Evolutionary conservation across 2,113 vertebrate genomes (phyloP).

Genomic region (Motacilla alba): DNA sequence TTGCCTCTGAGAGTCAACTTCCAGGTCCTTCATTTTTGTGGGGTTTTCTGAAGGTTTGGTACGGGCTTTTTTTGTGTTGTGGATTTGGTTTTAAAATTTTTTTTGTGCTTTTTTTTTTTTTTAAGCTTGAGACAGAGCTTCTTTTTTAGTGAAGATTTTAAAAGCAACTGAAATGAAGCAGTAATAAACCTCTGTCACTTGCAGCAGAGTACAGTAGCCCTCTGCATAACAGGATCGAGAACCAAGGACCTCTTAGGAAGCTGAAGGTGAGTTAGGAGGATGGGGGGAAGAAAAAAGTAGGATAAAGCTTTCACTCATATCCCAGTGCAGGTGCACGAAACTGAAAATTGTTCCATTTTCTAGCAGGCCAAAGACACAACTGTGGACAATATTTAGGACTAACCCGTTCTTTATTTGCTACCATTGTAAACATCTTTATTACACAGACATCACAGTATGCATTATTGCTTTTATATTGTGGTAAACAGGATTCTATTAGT

Average conservation of each 20-base stretch:
- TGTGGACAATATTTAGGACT: background rate
- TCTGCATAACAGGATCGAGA: background rate
- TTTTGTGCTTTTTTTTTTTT: background rate
- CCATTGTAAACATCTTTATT: conserved; percentile 40
- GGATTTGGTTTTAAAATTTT: background rate
- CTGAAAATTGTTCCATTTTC: background rate
- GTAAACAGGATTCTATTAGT: background rate
- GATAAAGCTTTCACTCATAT: background rate
- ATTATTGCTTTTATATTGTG: conserved; percentile 62
- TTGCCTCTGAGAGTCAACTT: background rate
- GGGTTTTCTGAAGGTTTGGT: accelerated
- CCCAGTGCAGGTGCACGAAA: too few species aligned
- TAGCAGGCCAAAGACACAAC: background rate
- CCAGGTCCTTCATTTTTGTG: background rate
- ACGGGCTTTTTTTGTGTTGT: accelerated
- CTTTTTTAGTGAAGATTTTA: background rate
- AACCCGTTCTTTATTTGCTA: conserved; percentile 69
- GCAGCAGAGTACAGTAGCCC: background rate
- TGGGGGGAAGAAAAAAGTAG: accelerated
- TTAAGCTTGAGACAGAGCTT: background rate
- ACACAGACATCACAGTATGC: conserved; percentile 59
- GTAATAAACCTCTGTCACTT: background rate
- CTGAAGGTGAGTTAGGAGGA: background rate
- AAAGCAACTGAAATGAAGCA: background rate
- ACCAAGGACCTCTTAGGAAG: background rate